Conservation (phyloP, 2,797 vertebrate species). For the Carduelis carduelis region DNA sequence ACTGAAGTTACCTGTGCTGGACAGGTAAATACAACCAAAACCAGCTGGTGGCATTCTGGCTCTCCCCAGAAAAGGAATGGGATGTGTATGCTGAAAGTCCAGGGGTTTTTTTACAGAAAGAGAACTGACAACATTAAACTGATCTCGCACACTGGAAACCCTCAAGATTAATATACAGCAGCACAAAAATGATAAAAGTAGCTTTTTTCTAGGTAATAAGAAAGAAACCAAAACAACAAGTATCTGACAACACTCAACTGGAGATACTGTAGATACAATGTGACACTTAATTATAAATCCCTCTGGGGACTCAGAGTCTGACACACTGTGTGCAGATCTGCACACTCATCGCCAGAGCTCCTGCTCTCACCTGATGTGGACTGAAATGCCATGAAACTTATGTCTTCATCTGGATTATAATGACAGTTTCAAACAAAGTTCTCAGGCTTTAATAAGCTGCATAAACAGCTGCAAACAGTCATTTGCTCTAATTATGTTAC, state of each 20-base stretch:
- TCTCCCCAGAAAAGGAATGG: not conserved
- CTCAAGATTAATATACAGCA: constrained; percentile 2
- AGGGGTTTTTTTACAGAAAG: not conserved
- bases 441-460: constrained; percentile 38
- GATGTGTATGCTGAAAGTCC: not conserved
- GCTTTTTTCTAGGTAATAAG: constrained; percentile 29
- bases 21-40: constrained; percentile 12
- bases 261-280: not conserved
- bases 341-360: constrained; percentile 2
- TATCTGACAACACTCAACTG: constrained; percentile 30
- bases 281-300: constrained; percentile 40
- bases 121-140: constrained; percentile 23
- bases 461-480: constrained; percentile 41
- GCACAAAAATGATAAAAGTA: not conserved
- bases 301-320: not conserved
- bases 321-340: not conserved
- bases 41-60: not conserved
- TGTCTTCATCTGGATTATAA: constrained; percentile 20
- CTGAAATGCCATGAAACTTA: not conserved
- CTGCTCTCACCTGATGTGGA: not conserved
- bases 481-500: constrained; percentile 22
- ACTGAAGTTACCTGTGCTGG: not conserved
- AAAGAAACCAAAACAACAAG: constrained; percentile 33
- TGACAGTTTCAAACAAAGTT: constrained; percentile 13
- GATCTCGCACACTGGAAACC: constrained; percentile 8